Conservation (phyloP, 2,797 vertebrate species). For the Eulemur albifrons region DNA sequence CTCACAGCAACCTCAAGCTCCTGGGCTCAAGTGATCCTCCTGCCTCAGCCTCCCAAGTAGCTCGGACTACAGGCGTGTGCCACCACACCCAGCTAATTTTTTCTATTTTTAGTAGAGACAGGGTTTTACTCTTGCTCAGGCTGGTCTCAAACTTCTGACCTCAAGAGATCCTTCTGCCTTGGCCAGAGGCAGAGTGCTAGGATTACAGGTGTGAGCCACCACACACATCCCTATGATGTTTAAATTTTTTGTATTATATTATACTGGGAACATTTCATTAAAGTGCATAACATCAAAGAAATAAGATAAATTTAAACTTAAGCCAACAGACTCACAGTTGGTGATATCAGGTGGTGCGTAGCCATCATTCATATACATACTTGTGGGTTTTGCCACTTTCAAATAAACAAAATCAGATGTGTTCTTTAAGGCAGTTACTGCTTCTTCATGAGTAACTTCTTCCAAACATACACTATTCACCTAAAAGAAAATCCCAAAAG, state of each 20-base stretch:
- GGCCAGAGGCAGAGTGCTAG: no score
- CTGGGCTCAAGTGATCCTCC: no score
- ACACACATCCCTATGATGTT: no score
- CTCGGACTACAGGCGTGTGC: no score
- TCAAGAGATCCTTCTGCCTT: no score
- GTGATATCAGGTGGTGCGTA: conserved; percentile 95
- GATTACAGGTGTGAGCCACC: no score
- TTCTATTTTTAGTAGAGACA: no score
- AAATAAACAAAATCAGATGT: conserved; percentile 97
- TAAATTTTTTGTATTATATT: background rate
- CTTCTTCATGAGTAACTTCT: conserved; percentile 98
- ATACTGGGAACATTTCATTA: background rate
- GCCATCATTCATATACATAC: conserved; percentile 96
- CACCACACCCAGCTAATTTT: no score
- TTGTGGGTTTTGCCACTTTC: conserved; percentile 95
- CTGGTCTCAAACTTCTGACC: no score
- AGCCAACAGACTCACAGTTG: conserved; percentile 89
- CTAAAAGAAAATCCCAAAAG: conserved; percentile 80
- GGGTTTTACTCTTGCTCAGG: no score
- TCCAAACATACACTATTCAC: conserved; percentile 94
- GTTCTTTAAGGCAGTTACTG: conserved; percentile 96
- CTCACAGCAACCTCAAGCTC: no score
- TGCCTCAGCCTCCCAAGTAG: no score
- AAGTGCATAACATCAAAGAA: background rate
- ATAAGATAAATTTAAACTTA: conserved; percentile 26